A percentile compares a stretch with the other conserved stretches of the same genome.
These are phyloP conservation scores for Hyles lineata DNA, from an alignment of 2,888 invertebrate species.

Conservation along the genomic window DNA sequence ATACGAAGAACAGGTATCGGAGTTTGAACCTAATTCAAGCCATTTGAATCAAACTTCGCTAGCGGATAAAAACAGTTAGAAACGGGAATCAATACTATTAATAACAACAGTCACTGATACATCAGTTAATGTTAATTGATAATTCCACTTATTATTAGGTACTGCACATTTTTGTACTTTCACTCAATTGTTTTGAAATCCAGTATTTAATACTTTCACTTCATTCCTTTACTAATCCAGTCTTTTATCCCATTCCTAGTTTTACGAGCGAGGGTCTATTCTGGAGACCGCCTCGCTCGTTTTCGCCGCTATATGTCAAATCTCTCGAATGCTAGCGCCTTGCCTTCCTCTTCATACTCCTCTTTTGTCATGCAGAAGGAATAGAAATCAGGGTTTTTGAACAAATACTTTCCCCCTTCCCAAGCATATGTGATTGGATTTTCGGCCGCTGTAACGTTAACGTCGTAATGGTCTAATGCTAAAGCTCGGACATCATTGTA, in stretches of 20 bases:
- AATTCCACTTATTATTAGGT: neutral
- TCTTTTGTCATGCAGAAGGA: constrained; percentile 90
- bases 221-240: neutral
- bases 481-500: constrained; percentile 89
- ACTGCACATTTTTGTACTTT: neutral
- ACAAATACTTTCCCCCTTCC: constrained; percentile 93
- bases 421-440: constrained; percentile 94
- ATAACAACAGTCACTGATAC: too few relatives aligned
- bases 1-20: too few relatives aligned
- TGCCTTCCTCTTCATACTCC: constrained; percentile 96
- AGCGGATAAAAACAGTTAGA: too few relatives aligned
- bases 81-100: too few relatives aligned
- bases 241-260: constrained; percentile 32
- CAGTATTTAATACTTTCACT: constrained; percentile 27
- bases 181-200: neutral
- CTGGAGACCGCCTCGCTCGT: constrained; percentile 65
- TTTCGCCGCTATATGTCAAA: constrained; percentile 82
- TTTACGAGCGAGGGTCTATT: constrained; percentile 32
- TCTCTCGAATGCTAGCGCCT: constrained; percentile 81
- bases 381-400: constrained; percentile 89
- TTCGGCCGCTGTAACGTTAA: constrained; percentile 86
- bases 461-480: constrained; percentile 90
- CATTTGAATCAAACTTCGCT: too few relatives aligned
- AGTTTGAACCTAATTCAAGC: too few relatives aligned
- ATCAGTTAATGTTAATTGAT: neutral